Base-by-base conservation (phyloP, 2,888 invertebrate genomes). In the Mellilla xanthometata region DNA sequence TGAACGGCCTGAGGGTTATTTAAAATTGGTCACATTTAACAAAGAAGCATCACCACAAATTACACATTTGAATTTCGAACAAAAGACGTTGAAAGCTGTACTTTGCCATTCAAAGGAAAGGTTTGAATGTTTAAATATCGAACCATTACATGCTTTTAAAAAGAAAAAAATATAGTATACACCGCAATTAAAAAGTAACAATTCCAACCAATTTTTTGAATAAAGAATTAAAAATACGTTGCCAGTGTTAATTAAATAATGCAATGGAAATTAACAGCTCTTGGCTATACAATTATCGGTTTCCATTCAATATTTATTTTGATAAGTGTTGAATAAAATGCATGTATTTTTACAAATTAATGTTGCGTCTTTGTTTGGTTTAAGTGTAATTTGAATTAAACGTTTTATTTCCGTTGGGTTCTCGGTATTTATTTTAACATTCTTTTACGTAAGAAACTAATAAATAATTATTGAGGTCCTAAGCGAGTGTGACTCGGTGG, bases 241-340 rank as follows among this genome's bases (percentile, higher is more conserved):
- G 36, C 43, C 36, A 49, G 44, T 38, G 42, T 44, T 28, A 42
- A 49, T 30, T 39, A 36, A 39, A 32, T 35, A 30, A 11, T 22
- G 11, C 6, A 65, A 75, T 71, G 68, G 65, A 62, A 76, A 77
- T 83, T 79, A 81, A 71, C 81, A 77, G 72, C 70, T 80, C 69
- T 57, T 56, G 65, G 60, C 60, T 66, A 58, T 76, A 62, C 72
- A 69, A 78, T 82, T 82, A 80, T 49, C 60, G 62, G 60, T 65
- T 71, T 75, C 68, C 65, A 65, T 71, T 69, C 22, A 10, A 2
- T 15, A 6, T 9, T 7, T 28, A 12, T 3, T 11, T 12, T 44
- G 29, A 45, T 33, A 24, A 9, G 10, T 4, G 28, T 28, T 31
- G 11, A 44, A 46, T 28, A 48, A 58, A 52, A 56, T 59, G 60